Base-by-base conservation (phyloP, 2,888 invertebrate species). In the Mimumesa dahlbomi region DNA sequence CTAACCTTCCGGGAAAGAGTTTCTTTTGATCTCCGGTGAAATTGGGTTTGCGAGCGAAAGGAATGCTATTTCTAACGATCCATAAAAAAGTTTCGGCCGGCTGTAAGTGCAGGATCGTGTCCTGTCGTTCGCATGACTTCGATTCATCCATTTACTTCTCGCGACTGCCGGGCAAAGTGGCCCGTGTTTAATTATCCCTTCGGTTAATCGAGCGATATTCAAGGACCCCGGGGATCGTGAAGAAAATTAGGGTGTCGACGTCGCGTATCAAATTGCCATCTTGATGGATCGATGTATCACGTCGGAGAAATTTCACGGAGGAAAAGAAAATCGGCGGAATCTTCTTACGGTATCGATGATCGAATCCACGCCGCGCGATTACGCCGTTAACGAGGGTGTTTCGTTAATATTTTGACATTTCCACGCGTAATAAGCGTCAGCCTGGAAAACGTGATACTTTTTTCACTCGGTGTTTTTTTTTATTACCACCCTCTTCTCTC, bases 21-120 rank as follows among this genome's bases (percentile, higher is more conserved):
- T 48, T 42, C 36, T 31, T 46, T 64, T 53, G 67, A 64, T 63
- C 56, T 56, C 31, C 11, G 6, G 19, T 29, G 43, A 43, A 50
- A 53, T 61, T 50, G 11, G 11, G 59, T 19, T 14, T n/a, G 34
- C 3, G 16, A 4, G 2, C 50, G 13, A 40, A 36, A 6, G 13
- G 16, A 53, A 58, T 62, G 42, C 40, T 38, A 57, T 54, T 58
- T 22, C 31, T 48, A 48, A 59, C 34, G 22, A 38, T 6, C 29
- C 22, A 58, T 45, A 46, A 59, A 49, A 64, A 71, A 52, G 52
- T 57, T 59, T 67, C 29, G 31, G 34, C 19, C 42, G 7, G 18
- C 40, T 7, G 59, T 73, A 57, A 75, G 73, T 73, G 75, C 70
- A 40, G 49, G 69, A 54, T 59, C 74, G 61, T 73, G 75, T 75